These are phyloP conservation scores for Procapra przewalskii DNA, from an alignment of 2,113 vertebrate genomes.

Conservation along the genomic window DNA sequence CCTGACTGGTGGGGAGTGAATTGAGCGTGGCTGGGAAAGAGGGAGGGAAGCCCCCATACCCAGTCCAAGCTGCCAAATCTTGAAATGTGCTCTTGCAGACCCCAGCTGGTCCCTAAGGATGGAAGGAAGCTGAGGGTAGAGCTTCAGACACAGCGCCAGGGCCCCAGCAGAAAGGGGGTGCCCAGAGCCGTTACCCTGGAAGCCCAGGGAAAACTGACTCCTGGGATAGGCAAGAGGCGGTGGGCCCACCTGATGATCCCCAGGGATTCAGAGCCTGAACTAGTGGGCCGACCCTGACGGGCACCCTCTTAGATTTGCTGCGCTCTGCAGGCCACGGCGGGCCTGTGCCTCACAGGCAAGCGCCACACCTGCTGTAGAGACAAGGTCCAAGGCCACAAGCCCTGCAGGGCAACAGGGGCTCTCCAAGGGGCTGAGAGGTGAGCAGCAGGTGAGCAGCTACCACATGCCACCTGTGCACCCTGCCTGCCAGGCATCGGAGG, in stretches of 20 bases:
- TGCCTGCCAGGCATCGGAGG: background rate
- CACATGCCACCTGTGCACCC: background rate
- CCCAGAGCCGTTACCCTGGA: background rate
- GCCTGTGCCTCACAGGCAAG: background rate
- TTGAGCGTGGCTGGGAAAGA: background rate
- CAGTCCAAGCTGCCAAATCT: background rate
- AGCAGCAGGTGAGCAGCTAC: background rate
- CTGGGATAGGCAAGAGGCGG: background rate
- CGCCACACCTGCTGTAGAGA: background rate
- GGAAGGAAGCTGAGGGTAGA: conserved; percentile 9
- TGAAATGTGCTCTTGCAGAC: conserved; percentile 15
- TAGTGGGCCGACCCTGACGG: fast-evolving
- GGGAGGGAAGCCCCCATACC: background rate
- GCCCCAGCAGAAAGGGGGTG: background rate
- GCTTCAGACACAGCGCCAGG: background rate
- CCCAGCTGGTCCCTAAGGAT: background rate
- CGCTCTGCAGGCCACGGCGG: background rate
- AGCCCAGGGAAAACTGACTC: background rate
- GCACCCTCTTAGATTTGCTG: background rate
- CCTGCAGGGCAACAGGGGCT: background rate
- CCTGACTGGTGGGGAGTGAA: background rate
- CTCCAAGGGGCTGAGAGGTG: background rate
- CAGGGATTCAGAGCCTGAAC: background rate
- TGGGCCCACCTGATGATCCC: fast-evolving
- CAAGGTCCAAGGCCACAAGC: background rate